phyloP scores from a whole-genome alignment of 2,113 vertebrate species.

The Xenus cinereus region DNA sequence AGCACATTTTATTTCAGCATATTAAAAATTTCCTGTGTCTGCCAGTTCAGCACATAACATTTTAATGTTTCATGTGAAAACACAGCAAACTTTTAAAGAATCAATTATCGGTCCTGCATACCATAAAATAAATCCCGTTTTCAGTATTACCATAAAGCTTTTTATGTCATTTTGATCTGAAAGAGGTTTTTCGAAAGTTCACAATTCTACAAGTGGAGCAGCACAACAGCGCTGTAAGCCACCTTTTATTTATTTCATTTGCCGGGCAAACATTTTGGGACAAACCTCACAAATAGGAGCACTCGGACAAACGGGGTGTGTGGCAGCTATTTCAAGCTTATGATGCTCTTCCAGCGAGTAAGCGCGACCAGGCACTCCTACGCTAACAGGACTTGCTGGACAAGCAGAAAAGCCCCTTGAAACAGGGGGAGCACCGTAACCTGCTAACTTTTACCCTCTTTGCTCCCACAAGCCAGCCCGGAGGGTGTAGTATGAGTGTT shows the following conservation, averaged over 20 bases:
- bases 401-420: background rate
- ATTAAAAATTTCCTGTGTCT: slow-evolving; percentile 67
- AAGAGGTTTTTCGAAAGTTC: background rate
- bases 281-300: background rate
- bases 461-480: background rate
- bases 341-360: background rate
- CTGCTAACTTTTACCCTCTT: background rate
- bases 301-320: background rate
- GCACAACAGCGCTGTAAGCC: background rate
- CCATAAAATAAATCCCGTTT: slow-evolving; percentile 22
- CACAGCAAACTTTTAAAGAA: slow-evolving; percentile 51
- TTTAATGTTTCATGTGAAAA: slow-evolving; percentile 63
- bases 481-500: background rate
- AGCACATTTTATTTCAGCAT: slow-evolving; percentile 62
- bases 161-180: background rate
- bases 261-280: background rate
- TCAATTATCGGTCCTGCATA: background rate
- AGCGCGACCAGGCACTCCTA: background rate
- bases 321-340: background rate
- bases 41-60: slow-evolving; percentile 49
- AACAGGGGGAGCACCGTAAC: fast-evolving
- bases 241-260: background rate
- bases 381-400: background rate
- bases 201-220: background rate
- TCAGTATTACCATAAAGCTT: slow-evolving; percentile 11